Evolutionary conservation across 2,888 invertebrate genomes (phyloP).

Genomic region (Allygus modestus): DNA sequence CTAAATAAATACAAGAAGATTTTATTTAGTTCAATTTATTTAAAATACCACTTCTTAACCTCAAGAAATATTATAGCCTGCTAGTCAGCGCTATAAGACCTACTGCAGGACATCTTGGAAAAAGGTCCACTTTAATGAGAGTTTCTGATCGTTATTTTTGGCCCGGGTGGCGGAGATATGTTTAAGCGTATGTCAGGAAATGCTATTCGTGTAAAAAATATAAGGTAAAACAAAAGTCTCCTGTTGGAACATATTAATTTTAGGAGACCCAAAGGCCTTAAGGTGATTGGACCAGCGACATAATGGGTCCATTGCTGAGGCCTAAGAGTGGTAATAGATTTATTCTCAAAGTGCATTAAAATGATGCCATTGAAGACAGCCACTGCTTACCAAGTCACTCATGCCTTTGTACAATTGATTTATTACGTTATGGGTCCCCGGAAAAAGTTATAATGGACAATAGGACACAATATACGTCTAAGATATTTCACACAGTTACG

Average conservation of each 20-base stretch:
- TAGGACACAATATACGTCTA: conserved; percentile 69
- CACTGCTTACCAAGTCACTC: conserved; percentile 63
- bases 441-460: conserved; percentile 70
- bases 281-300: conserved; percentile 69
- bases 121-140: conserved; percentile 68
- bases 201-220: conserved; percentile 68
- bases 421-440: conserved; percentile 60
- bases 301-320: conserved; percentile 71
- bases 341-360: conserved; percentile 68
- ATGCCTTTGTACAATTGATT: conserved; percentile 39
- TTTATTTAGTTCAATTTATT: too few species aligned
- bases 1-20: too few species aligned
- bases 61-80: too few species aligned
- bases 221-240: conserved; percentile 67
- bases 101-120: conserved; percentile 69
- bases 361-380: conserved; percentile 65
- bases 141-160: conserved; percentile 69
- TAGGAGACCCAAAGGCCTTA: conserved; percentile 67
- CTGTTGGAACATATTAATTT: conserved; percentile 68
- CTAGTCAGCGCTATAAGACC: too few species aligned
- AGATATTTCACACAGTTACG: conserved; percentile 59
- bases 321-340: conserved; percentile 68
- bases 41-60: too few species aligned
- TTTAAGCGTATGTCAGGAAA: conserved; percentile 67
- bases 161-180: conserved; percentile 70